Percentiles rank a stretch among this genome's conserved stretches.
Evolutionary conservation across 2,113 vertebrate genomes (phyloP).

Genomic region (Oreochromis niloticus): DNA sequence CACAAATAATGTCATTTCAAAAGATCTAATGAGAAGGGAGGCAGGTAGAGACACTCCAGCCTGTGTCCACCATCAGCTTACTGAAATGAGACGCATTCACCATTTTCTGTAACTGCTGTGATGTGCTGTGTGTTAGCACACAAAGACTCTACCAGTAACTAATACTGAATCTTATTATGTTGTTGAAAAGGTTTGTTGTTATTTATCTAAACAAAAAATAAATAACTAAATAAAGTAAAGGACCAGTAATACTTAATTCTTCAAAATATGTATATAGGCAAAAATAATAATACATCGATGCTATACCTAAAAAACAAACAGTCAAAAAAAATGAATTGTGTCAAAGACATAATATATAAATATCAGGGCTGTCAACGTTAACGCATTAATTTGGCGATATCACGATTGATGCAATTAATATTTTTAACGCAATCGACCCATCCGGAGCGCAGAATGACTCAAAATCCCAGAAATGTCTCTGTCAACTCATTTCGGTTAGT

Average conservation of each 20-base stretch:
- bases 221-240: neutral
- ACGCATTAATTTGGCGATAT: fast-evolving
- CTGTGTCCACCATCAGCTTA: neutral
- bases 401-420: fast-evolving
- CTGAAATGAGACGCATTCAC: neutral
- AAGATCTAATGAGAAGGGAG: neutral
- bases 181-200: neutral
- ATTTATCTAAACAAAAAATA: neutral
- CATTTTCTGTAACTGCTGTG: fast-evolving
- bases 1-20: neutral
- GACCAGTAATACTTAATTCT: fast-evolving
- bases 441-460: neutral
- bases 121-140: neutral
- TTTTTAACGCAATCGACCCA: neutral
- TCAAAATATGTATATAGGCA: fast-evolving
- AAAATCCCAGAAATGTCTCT: neutral
- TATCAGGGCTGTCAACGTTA: neutral
- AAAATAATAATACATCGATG: neutral
- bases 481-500: fast-evolving
- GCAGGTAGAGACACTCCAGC: neutral
- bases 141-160: neutral
- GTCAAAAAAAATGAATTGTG: fast-evolving
- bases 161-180: neutral
- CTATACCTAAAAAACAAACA: neutral
- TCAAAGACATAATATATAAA: neutral